Conservation (phyloP, 2,113 vertebrate species). For the Burhinus oedicnemus region DNA sequence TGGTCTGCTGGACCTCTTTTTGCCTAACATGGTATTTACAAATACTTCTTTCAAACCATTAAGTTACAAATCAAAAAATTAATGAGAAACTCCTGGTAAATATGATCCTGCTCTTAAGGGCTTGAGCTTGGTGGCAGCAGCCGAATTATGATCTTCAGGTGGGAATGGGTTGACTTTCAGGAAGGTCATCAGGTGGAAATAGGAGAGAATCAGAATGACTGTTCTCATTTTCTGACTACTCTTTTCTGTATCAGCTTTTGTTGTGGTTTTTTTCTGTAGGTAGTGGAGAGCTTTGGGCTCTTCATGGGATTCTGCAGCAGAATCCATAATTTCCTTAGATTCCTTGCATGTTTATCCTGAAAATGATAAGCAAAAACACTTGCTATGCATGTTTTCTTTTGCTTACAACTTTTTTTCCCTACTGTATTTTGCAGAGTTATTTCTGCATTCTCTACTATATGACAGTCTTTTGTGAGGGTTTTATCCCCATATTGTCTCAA, state of each 20-base stretch:
- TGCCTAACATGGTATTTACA: neutral
- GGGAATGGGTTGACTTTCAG: neutral
- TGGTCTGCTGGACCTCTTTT: neutral
- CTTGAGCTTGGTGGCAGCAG: neutral
- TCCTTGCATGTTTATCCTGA: neutral
- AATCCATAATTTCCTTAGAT: neutral
- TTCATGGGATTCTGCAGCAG: neutral
- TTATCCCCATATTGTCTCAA: neutral
- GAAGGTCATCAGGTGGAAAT: neutral
- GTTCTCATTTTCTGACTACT: neutral
- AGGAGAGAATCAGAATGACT: neutral
- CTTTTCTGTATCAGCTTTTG: neutral
- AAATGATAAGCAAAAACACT: neutral
- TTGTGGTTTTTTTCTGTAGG: neutral
- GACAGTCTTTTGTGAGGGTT: neutral
- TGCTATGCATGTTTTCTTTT: neutral
- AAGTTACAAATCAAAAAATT: conserved; percentile 2
- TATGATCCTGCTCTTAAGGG: neutral
- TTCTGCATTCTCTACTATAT: neutral
- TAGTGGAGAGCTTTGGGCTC: neutral
- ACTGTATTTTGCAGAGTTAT: neutral
- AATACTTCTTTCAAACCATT: neutral
- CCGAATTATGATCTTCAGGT: neutral
- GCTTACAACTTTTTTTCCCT: neutral
- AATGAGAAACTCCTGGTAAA: neutral